phyloP scores from a whole-genome alignment of 2,113 vertebrate species.

The Tragelaphus imberbis region DNA sequence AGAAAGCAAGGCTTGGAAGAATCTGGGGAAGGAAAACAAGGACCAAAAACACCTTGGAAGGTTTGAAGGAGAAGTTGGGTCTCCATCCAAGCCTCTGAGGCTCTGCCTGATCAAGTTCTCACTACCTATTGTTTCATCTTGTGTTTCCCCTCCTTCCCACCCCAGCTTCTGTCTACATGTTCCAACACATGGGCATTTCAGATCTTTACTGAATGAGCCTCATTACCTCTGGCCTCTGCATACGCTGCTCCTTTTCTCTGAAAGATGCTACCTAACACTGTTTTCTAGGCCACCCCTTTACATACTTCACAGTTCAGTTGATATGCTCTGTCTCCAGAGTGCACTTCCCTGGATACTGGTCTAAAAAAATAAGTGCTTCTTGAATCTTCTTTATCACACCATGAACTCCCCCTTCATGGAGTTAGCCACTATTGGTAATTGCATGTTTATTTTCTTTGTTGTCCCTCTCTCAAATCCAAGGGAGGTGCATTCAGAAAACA shows the following conservation, averaged over 20 bases:
- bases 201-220: background rate
- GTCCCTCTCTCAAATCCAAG: background rate
- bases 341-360: background rate
- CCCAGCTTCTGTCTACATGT: background rate
- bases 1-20: background rate
- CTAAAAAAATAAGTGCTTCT: background rate
- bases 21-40: background rate
- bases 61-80: background rate
- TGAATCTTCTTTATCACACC: background rate
- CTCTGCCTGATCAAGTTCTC: background rate
- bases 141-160: background rate
- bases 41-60: background rate
- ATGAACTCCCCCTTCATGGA: background rate
- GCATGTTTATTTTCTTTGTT: background rate
- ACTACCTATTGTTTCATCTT: background rate
- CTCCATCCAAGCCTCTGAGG: background rate
- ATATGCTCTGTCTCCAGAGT: background rate
- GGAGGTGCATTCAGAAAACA: background rate
- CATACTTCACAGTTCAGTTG: background rate
- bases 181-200: background rate
- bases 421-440: background rate
- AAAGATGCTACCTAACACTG: background rate
- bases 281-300: background rate
- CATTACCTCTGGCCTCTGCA: background rate
- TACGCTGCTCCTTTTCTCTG: background rate